These are phyloP conservation scores for Steatocranus sp. DNA, from an alignment of 2,797 vertebrate species.

Conservation along the genomic window DNA sequence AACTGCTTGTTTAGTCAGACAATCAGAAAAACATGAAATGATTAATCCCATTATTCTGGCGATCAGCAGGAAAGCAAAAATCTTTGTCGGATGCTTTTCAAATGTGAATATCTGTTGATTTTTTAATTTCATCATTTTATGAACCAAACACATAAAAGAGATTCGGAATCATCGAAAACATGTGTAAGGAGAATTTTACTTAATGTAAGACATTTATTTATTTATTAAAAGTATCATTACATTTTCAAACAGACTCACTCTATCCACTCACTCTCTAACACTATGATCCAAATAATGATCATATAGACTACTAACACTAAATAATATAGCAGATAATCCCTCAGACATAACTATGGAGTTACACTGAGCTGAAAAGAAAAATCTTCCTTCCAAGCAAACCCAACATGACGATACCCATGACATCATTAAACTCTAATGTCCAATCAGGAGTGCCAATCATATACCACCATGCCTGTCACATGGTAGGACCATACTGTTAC, in stretches of 20 bases:
- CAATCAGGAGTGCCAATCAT: constrained; percentile 63
- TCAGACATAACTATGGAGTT: not conserved
- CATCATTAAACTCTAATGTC: constrained; percentile 41
- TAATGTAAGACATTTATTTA: not conserved
- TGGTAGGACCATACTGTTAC: constrained; percentile 50
- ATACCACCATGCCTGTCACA: constrained; percentile 54
- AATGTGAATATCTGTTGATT: not conserved
- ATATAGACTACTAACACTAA: not conserved
- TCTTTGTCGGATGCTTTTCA: not conserved
- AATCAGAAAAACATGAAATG: not conserved
- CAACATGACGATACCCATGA: constrained; percentile 22
- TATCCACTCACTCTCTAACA: not conserved
- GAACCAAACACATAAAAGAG: not conserved
- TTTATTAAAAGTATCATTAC: not conserved
- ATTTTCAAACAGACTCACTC: not conserved
- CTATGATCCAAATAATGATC: not conserved
- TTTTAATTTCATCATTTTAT: not conserved
- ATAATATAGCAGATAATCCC: not conserved
- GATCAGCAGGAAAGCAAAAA: not conserved
- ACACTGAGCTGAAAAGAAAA: not conserved
- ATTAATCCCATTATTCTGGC: not conserved
- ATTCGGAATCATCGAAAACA: not conserved
- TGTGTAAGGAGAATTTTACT: not conserved
- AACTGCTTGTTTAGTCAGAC: not conserved
- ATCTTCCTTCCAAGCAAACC: not conserved